Evolutionary conservation across 2,888 invertebrate species (phyloP), one percentile per base, ranked within the genome.

Genomic region (Candidula unifasciata): DNA sequence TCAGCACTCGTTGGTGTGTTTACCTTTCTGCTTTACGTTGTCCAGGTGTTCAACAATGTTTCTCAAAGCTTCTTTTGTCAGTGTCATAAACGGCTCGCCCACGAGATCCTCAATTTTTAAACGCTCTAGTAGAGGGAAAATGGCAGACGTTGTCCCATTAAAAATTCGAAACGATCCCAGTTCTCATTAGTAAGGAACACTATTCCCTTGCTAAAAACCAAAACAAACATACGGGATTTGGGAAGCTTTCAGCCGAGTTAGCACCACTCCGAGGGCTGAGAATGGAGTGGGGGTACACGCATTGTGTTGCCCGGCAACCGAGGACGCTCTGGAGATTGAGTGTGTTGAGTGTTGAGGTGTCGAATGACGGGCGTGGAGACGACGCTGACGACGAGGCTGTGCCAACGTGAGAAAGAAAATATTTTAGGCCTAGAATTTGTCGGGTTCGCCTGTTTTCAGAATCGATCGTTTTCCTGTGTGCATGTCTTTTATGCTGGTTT

Each of bases 231-330:
- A 3, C 18, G 78, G 37, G 79, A 83, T 54, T 79, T 54, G 6
- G 71, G 69, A 76, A 64, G 83, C 83, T 83, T 83, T 83, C 83
- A 83, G 78, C 16, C 69, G 77, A 78, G 83, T 83, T 83, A 82
- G 82, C 76, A 52, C 64, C 68, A 76, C 57, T 77, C 52, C 30
- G 52, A 33, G n/a, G 68, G 54, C 24, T 52, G 54, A 44, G 76
- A 66, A 68, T 52, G 77, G 76, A 77, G 82, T 66, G 54, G 44
- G 77, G 82, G 30, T 66, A 66, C 82, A 77, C 76, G 37, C 82
- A 73, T 82, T 82, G 76, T 64, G 82, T 82, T 82, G 82, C 82
- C 64, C 68, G 54, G 82, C 82, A 82, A 82, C 82, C 24, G 35
- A 76, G 68, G 69, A 77, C 66, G 68, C 82, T 68, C n/a, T 76